A percentile compares a stretch with the other conserved stretches of the same genome.
phyloP scores from a whole-genome alignment of 1,140 invertebrate genomes.

The Centruroides sculpturatus region DNA sequence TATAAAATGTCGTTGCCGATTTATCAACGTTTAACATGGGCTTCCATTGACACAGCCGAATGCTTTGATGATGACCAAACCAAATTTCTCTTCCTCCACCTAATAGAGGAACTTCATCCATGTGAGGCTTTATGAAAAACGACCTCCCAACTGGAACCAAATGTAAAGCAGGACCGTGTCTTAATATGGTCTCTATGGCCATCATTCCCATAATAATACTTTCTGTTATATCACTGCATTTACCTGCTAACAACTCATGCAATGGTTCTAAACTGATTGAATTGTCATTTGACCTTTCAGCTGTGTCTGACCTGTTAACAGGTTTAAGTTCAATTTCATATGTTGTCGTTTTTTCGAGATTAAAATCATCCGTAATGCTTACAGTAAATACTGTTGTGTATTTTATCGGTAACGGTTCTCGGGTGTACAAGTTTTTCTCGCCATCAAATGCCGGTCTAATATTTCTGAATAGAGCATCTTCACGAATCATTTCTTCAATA shows the following conservation, averaged over 20 bases:
- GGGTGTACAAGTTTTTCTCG: conserved; percentile 2
- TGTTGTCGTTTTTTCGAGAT: neutral
- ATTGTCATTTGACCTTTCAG: neutral
- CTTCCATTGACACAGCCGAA: conserved; percentile 12
- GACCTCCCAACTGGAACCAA: conserved; percentile 13
- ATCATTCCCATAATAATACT: conserved; percentile 3
- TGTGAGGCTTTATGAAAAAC: conserved; percentile 9
- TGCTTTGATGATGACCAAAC: conserved; percentile 15
- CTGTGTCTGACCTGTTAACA: neutral
- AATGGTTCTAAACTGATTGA: conserved; percentile 7
- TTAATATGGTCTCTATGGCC: conserved; percentile 13
- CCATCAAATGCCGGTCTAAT: conserved; percentile 7
- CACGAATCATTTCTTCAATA: neutral
- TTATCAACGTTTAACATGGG: conserved; percentile 14
- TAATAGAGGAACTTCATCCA: neutral
- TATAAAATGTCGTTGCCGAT: conserved; percentile 12
- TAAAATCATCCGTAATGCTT: neutral
- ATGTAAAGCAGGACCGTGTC: conserved; percentile 6
- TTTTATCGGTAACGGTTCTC: neutral
- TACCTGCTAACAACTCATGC: neutral
- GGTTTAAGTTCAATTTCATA: conserved; percentile 9
- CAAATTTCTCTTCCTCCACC: conserved; percentile 12
- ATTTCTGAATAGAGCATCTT: neutral
- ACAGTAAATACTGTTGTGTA: neutral
- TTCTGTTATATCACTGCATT: neutral